Conservation (phyloP, 1,140 invertebrate genomes). For the Trichonephila inaurata region DNA sequence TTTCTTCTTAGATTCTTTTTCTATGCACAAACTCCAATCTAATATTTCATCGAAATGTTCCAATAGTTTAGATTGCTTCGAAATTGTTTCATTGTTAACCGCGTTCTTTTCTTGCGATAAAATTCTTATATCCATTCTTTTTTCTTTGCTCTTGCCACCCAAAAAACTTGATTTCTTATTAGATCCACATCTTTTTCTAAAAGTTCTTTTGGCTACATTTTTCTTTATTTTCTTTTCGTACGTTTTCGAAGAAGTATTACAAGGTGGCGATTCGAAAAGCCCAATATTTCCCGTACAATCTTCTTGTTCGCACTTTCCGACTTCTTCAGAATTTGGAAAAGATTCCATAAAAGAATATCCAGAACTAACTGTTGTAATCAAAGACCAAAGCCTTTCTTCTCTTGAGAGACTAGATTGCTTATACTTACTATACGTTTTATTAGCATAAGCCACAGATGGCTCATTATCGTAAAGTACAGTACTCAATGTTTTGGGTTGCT, state of each 20-base stretch:
- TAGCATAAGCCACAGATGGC: not conserved
- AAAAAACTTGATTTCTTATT: not conserved
- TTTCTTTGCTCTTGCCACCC: not conserved
- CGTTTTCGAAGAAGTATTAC: too few relatives aligned
- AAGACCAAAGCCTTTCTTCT: slow-evolving; percentile 10
- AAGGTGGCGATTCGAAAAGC: not conserved
- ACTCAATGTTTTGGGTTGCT: not conserved
- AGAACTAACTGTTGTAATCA: not conserved
- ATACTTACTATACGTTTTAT: not conserved
- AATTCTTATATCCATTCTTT: not conserved
- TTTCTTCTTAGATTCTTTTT: not conserved
- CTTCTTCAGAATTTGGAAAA: not conserved
- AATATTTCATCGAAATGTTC: slow-evolving; percentile 7
- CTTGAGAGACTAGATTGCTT: not conserved
- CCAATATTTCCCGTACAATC: not conserved
- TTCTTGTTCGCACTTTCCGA: not conserved
- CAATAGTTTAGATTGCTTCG: not conserved
- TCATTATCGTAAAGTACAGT: not conserved
- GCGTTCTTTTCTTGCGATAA: not conserved
- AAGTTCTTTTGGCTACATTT: not conserved
- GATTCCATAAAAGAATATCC: not conserved
- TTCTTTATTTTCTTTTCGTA: not conserved
- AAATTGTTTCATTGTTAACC: not conserved
- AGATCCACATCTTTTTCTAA: not conserved
- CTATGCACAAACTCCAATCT: slow-evolving; percentile 16